A percentile compares a stretch with the other conserved stretches of the same genome.
These are phyloP conservation scores for Cyrtodaria siliqua DNA, from an alignment of 2,888 invertebrate species.

Conservation along the genomic window DNA sequence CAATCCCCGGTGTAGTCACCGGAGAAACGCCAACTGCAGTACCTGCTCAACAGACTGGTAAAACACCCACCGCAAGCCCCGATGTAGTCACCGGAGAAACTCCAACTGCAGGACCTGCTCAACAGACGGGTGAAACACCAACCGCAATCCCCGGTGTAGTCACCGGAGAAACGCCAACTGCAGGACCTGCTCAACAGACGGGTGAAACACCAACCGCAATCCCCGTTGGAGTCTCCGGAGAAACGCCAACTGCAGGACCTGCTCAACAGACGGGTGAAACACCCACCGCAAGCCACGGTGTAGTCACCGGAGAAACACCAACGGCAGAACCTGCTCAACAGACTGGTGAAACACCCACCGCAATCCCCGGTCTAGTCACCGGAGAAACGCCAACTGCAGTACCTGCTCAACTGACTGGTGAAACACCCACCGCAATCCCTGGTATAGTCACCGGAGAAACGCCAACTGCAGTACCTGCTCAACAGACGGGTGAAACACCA, in stretches of 20 bases:
- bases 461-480: slow-evolving; percentile 4
- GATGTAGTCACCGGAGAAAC: too few species aligned
- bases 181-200: too few species aligned
- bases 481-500: neutral
- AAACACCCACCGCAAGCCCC: too few species aligned
- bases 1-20: neutral
- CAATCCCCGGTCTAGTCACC: neutral
- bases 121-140: too few species aligned
- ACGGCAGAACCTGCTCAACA: neutral
- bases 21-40: neutral
- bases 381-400: too few species aligned
- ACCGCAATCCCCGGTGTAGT: too few species aligned
- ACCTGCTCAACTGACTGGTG: too few species aligned
- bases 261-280: neutral
- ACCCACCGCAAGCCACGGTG: neutral
- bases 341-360: neutral
- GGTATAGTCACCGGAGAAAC: neutral
- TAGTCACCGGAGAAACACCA: neutral
- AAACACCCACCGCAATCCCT: neutral
- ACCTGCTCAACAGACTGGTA: too few species aligned
- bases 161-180: too few species aligned
- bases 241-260: neutral
- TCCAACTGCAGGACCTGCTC: too few species aligned
- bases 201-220: neutral
- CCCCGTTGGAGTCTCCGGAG: neutral